phyloP scores from a whole-genome alignment of 2,888 invertebrate genomes.

The Meliscaeva auricollis region DNA sequence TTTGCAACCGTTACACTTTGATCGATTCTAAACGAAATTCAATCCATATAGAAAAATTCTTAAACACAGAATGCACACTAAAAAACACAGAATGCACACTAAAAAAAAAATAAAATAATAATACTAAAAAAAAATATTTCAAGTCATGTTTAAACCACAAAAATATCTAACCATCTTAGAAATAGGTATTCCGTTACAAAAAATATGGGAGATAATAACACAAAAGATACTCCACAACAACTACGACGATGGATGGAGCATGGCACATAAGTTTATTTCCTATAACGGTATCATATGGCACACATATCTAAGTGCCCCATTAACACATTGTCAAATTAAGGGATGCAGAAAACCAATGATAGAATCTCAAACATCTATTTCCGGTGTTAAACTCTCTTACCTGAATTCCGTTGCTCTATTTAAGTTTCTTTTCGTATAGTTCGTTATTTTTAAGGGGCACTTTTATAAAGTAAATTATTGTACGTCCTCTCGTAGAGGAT shows the following conservation, averaged over 20 bases:
- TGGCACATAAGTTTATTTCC: conserved; percentile 25
- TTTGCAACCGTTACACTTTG: conserved; percentile 63
- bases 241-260: background rate
- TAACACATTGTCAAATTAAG: conserved; percentile 67
- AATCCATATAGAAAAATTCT: conserved; percentile 59
- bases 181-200: conserved; percentile 61
- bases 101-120: too few relatives aligned
- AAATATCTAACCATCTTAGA: conserved; percentile 47
- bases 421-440: background rate
- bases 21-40: conserved; percentile 60
- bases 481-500: too few relatives aligned
- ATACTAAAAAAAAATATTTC: conserved; percentile 7
- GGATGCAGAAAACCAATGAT: conserved; percentile 55
- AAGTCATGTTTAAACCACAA: conserved; percentile 60
- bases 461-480: background rate
- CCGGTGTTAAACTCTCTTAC: conserved; percentile 48
- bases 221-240: background rate
- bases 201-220: conserved; percentile 10
- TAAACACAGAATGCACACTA: conserved; percentile 27
- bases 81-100: background rate
- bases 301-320: conserved; percentile 54
- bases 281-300: conserved; percentile 42
- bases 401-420: conserved; percentile 27
- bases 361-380: conserved; percentile 16
- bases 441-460: background rate